Conservation (phyloP, 2,113 vertebrate genomes). For the Sphyrna mokarran region DNA sequence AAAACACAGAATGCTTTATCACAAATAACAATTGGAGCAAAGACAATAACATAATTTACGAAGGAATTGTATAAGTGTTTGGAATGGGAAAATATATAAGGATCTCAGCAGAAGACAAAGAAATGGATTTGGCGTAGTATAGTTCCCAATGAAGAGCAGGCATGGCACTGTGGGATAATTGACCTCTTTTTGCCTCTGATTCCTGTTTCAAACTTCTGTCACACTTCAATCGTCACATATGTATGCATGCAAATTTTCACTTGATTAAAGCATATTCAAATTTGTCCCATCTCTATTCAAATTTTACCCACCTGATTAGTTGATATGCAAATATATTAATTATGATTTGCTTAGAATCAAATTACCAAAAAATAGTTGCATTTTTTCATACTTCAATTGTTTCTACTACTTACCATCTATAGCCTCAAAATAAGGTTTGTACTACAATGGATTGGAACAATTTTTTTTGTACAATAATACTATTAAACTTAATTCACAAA, state of each 20-base stretch:
- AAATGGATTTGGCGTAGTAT: not conserved
- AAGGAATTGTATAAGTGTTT: not conserved
- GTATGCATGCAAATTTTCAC: constrained; percentile 5
- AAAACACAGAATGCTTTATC: not conserved
- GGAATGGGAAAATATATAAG: not conserved
- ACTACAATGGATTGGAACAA: not conserved
- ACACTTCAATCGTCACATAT: constrained; percentile 24
- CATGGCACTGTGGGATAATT: not conserved
- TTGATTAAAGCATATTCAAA: constrained; percentile 24
- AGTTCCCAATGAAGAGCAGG: not conserved
- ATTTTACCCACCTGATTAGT: constrained; percentile 22
- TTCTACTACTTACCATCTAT: not conserved
- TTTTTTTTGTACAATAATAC: not conserved
- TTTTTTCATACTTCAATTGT: not conserved
- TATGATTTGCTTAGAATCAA: not conserved
- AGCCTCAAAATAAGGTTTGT: not conserved
- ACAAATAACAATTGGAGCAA: not conserved
- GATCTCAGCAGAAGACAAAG: not conserved
- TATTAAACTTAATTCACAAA: not conserved
- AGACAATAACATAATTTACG: not conserved
- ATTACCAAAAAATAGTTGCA: not conserved
- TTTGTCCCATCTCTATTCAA: constrained; percentile 12
- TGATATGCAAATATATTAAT: constrained; percentile 8
- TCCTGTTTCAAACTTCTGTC: not conserved
- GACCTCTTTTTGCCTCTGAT: not conserved